A percentile compares a stretch with the other conserved stretches of the same genome.
phyloP scores from a whole-genome alignment of 2,797 vertebrate species.

The Gadopsis marmoratus region DNA sequence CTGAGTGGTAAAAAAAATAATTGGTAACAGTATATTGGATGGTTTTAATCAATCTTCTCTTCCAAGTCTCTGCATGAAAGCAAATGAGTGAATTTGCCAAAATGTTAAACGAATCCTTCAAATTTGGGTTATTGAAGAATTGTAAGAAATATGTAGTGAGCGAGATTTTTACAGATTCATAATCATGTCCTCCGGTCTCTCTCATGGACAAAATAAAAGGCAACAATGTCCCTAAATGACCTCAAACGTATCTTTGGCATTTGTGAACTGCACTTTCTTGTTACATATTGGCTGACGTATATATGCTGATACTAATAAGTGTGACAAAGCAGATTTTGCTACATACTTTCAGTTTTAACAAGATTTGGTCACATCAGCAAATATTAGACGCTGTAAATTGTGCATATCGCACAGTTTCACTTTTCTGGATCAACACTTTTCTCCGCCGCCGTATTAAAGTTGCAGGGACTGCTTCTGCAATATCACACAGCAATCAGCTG shows the following conservation, averaged over 20 bases:
- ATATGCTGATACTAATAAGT: neutral
- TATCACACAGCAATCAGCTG: neutral
- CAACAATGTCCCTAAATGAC: neutral
- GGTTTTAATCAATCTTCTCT: neutral
- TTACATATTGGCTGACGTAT: neutral
- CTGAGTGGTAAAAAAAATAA: neutral
- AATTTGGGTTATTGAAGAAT: neutral
- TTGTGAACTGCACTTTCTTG: neutral
- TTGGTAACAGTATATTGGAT: neutral
- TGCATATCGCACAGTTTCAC: neutral
- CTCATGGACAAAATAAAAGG: neutral
- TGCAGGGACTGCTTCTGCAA: neutral
- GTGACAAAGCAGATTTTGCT: constrained; percentile 3
- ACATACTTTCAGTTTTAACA: neutral
- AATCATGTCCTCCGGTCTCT: neutral
- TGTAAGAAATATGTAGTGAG: neutral
- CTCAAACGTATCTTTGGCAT: neutral
- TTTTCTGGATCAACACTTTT: constrained; percentile 20
- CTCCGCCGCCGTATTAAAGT: neutral
- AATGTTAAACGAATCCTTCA: neutral
- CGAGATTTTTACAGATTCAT: neutral
- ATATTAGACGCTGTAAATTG: neutral
- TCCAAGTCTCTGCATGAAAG: neutral
- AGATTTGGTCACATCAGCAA: constrained; percentile 14
- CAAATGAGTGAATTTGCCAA: neutral